These are phyloP conservation scores for Eilema caniola DNA, from an alignment of 2,888 invertebrate genomes.

Conservation along the genomic window DNA sequence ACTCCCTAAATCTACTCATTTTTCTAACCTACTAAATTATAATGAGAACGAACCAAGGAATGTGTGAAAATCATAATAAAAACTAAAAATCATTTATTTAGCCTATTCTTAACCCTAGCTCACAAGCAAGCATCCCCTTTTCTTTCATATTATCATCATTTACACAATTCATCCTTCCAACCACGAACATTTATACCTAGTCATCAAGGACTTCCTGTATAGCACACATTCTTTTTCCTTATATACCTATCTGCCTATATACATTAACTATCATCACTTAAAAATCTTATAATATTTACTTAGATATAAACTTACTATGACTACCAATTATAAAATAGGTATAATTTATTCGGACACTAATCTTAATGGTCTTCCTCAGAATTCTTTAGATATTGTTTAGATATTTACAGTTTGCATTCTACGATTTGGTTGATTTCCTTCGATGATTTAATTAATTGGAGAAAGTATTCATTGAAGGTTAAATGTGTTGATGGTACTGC, in stretches of 20 bases:
- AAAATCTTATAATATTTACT: background rate
- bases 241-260: background rate
- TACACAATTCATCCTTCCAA: background rate
- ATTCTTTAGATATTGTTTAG: background rate
- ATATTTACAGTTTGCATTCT: background rate
- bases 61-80: conserved; percentile 31
- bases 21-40: conserved; percentile 37
- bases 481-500: background rate
- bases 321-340: background rate
- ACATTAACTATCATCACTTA: background rate
- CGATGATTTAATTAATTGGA: background rate
- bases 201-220: background rate
- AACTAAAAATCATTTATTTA: conserved; percentile 29
- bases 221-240: background rate
- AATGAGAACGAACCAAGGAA: conserved; percentile 33
- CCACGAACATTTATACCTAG: background rate
- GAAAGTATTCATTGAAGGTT: background rate
- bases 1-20: conserved; percentile 25
- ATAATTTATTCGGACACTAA: conserved; percentile 25
- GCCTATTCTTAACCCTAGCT: background rate
- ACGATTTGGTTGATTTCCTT: background rate
- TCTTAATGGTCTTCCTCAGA: background rate
- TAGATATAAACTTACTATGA: background rate
- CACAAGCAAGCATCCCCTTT: background rate
- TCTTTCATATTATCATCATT: background rate